Evolutionary conservation across 2,797 vertebrate species (phyloP).

Genomic region (Choloepus didactylus): DNA sequence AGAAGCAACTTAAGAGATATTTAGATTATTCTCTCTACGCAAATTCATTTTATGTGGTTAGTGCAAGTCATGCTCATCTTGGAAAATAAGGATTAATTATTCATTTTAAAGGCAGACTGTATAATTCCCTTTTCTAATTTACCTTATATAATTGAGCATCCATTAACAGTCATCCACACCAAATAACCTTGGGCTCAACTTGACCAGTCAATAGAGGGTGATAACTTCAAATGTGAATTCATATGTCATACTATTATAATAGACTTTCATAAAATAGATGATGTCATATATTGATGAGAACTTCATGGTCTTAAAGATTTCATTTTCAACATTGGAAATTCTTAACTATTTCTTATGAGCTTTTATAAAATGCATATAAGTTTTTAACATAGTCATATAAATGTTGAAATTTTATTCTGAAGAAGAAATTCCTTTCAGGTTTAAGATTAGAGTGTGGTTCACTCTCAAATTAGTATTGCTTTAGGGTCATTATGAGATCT

Average conservation of each 20-base stretch:
- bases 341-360: not conserved
- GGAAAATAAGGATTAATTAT: constrained; percentile 15
- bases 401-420: not conserved
- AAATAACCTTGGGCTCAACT: not conserved
- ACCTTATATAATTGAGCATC: not conserved
- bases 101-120: not conserved
- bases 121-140: constrained; percentile 12
- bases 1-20: not conserved
- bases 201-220: not conserved
- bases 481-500: not conserved
- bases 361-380: constrained; percentile 6
- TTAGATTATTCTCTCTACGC: not conserved
- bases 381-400: not conserved
- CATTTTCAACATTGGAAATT: not conserved
- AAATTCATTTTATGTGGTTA: not conserved
- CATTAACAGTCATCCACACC: not conserved
- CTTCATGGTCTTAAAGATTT: not conserved
- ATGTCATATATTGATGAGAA: not conserved
- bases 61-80: not conserved
- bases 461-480: constrained; percentile 4
- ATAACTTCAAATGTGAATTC: not conserved
- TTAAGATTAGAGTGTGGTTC: not conserved
- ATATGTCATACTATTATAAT: not conserved
- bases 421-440: not conserved
- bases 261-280: not conserved